Base-by-base conservation (phyloP, 2,888 invertebrate species). In the Hirudinaria manillensis region DNA sequence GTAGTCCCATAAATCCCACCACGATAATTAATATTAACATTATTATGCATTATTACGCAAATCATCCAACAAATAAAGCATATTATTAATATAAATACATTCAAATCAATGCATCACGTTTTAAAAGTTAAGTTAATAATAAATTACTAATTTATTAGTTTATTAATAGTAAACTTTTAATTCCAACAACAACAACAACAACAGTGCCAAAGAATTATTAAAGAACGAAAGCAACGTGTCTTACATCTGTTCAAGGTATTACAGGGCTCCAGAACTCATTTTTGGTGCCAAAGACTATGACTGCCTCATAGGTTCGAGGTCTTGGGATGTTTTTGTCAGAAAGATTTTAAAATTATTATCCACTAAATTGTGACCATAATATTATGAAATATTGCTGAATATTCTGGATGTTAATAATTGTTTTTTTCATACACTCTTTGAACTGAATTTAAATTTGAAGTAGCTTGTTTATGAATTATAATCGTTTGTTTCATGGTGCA, bases 231-330 rank as follows among this genome's bases (percentile, higher is more conserved):
- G 96, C 72, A 98, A 98, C 86, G 96, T 99, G 77, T 97, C 97
- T 81, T 99, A 99, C 89, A 99, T 99, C 83, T 99, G 99, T 88
- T 98, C 98, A 86, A 92, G 96, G 82, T 96, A 95, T 88, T 98
- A 98, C 88, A 91, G 97, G 83, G 97, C 97, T 82, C 98, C 97
- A 75, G 99, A 99, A 89, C 91, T 99, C 84, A 98, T 99, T 87
- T 99, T 99, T 88, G 99, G 98, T 87, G 97, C 99, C 86, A 98
- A 93, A 83, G 93, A 96, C 87, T 96, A 96, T 87, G 94, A 95
- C 82, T 94, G 94, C 83, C 93, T 93, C 89, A 94, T 95, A 84
- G 94, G 94, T 94, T 51, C 24, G 51, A 34, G n/a, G 13, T 45
- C 27, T 3, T 29, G 7, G 13, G 13, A 21, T 70, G 6, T 36